Percentiles rank a stretch among this genome's conserved stretches.
Conservation (phyloP, 92 coral and sea anemone species). For the Virgularia gustaviana region DNA sequence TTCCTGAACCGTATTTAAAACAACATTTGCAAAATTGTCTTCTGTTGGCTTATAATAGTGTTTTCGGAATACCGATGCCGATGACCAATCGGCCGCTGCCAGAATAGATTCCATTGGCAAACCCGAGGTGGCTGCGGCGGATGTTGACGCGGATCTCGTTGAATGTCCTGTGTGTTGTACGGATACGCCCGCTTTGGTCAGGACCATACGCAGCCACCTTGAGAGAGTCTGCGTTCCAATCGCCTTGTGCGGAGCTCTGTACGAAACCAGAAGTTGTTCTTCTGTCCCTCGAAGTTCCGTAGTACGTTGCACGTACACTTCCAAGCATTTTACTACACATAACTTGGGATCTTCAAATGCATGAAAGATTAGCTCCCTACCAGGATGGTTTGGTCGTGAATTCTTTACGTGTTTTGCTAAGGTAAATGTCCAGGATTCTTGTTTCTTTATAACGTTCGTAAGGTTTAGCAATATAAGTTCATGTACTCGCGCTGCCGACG, state of each 20-base stretch:
- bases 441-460: slow-evolving; percentile 2
- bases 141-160: slow-evolving; percentile 28
- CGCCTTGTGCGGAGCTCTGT: slow-evolving; percentile 23
- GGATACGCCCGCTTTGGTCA: slow-evolving; percentile 27
- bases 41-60: not conserved
- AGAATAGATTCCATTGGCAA: slow-evolving; percentile 33
- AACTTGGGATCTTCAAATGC: slow-evolving; percentile 33
- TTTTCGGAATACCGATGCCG: not conserved
- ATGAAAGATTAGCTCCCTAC: not conserved
- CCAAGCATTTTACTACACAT: slow-evolving; percentile 26
- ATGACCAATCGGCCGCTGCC: slow-evolving; percentile 37
- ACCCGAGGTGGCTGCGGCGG: slow-evolving; percentile 35
- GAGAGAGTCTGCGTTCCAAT: slow-evolving; percentile 20
- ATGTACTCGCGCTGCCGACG: slow-evolving; percentile 29
- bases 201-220: slow-evolving; percentile 23
- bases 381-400: slow-evolving; percentile 34
- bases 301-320: slow-evolving; percentile 26
- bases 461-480: slow-evolving; percentile 21
- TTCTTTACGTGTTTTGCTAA: slow-evolving; percentile 34
- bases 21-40: too few species aligned
- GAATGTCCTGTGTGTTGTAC: slow-evolving; percentile 35
- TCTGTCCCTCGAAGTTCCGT: not conserved
- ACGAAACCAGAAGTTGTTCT: slow-evolving; percentile 33
- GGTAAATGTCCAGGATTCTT: slow-evolving; percentile 36
- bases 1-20: too few species aligned